Conservation (phyloP, 2,888 invertebrate genomes). For the Agrochola macilenta region DNA sequence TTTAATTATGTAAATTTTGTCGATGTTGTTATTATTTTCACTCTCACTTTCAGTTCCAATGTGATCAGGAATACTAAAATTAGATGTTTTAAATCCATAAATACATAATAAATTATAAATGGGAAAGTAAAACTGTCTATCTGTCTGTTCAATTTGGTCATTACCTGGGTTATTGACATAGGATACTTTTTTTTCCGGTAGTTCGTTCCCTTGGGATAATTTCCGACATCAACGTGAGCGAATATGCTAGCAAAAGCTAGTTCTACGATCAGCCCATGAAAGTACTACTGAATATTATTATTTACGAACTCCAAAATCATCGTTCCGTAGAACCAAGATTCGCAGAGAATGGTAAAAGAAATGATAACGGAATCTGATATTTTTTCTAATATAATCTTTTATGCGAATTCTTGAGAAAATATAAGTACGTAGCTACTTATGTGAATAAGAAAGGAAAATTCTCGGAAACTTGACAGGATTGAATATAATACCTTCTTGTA, state of each 20-base stretch:
- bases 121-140: no score
- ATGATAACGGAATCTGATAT: constrained; percentile 19
- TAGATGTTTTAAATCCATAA: no score
- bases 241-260: background rate
- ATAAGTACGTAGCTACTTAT: constrained; percentile 4
- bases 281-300: background rate
- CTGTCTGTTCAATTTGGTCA: no score
- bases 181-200: background rate
- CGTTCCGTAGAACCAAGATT: background rate
- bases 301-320: background rate
- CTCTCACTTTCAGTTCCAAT: no score
- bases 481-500: constrained; percentile 31
- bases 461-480: constrained; percentile 37
- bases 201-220: background rate
- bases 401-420: constrained; percentile 11
- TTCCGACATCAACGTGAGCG: no score
- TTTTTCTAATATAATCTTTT: constrained; percentile 29
- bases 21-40: no score
- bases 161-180: background rate
- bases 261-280: background rate
- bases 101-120: no score
- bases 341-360: constrained; percentile 4
- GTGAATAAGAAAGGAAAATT: constrained; percentile 20
- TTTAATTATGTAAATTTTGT: no score
- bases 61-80: no score